Base-by-base conservation (phyloP, 2,797 vertebrate species). In the Crocidura indochinensis region DNA sequence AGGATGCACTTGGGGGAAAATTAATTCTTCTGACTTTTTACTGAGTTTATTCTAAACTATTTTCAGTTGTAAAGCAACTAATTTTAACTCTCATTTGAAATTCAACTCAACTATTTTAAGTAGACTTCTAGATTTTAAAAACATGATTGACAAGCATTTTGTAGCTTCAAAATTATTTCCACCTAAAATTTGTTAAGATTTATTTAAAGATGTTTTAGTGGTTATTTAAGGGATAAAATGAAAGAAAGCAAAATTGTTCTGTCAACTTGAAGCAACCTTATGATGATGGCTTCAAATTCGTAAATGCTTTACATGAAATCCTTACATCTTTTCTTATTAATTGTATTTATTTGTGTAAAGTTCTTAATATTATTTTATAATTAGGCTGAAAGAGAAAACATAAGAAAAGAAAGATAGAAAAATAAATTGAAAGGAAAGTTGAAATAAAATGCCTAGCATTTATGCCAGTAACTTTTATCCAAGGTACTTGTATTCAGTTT, bases 141-240 rank as follows among this genome's bases (percentile, higher is more conserved):
- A 88, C 38, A 67, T 72, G 17, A 86, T 56, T 84, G 22, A 62
- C 62, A n/a, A 1, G 47, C 73, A 76, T 29, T 88, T 68, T 65
- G n/a, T 56, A 76, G 62, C 92, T 95, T 85, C 29, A 71, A 88
- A 83, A 7, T 86, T 27, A 71, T 53, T 89, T 62, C 27, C 17
- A 65, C 56, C 22, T 90, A 69, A 56, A 56, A 6, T 79, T 74
- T 85, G 29, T 80, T 87, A 87, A 65, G 73, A 90, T 73, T 92
- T 10, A 93, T 74, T 84, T 27, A 31, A 73, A 83, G 3, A 4
- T 84, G 74, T 81, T 87, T 91, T 60, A 81, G 74, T n/a, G 49
- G 22, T 75, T 90, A 38, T 79, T 10, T 65, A 24, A 24, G 26
- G 12, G 22, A 10, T 82, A 67, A 92, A 67, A 6, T 20, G 73